Evolutionary conservation across 2,797 vertebrate species (phyloP).

Genomic region (Ctenochaetus hawaiiensis): DNA sequence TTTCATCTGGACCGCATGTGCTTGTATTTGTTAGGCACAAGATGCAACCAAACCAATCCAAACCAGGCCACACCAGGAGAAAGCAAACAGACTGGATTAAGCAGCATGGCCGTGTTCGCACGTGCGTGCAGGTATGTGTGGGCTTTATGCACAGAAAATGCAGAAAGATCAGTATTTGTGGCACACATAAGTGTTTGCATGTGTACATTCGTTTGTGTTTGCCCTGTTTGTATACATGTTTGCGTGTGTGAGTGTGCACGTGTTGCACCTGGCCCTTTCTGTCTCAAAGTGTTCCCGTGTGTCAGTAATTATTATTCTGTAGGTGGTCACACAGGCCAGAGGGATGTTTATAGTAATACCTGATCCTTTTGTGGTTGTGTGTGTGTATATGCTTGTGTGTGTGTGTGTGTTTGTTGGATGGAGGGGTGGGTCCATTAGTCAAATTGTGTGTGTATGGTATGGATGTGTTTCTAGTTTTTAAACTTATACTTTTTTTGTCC

Average conservation of each 20-base stretch:
- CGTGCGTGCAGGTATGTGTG: constrained; percentile 22
- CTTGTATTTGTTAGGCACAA: constrained; percentile 41
- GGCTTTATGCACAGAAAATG: constrained; percentile 42
- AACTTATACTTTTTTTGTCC: constrained; percentile 11
- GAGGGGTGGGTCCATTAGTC: background rate
- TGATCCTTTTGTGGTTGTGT: background rate
- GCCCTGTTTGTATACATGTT: background rate
- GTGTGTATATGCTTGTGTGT: constrained; percentile 10
- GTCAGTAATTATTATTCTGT: constrained; percentile 69
- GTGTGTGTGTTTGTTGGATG: constrained; percentile 28
- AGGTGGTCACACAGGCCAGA: constrained; percentile 55
- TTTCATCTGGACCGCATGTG: constrained; percentile 12
- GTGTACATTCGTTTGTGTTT: constrained; percentile 42
- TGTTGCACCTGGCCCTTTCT: constrained; percentile 18
- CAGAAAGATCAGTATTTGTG: constrained; percentile 12
- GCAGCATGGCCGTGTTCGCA: constrained; percentile 22
- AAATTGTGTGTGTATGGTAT: constrained; percentile 20
- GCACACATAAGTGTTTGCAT: constrained; percentile 60
- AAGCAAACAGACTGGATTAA: constrained; percentile 42
- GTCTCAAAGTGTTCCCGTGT: constrained; percentile 69
- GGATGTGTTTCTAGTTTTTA: constrained; percentile 16
- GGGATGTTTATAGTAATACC: constrained; percentile 48
- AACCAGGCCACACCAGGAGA: constrained; percentile 29
- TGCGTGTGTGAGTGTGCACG: constrained; percentile 12
- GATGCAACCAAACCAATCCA: constrained; percentile 26